phyloP scores from a whole-genome alignment of 1,140 invertebrate genomes.

The Ceratina australensis region DNA sequence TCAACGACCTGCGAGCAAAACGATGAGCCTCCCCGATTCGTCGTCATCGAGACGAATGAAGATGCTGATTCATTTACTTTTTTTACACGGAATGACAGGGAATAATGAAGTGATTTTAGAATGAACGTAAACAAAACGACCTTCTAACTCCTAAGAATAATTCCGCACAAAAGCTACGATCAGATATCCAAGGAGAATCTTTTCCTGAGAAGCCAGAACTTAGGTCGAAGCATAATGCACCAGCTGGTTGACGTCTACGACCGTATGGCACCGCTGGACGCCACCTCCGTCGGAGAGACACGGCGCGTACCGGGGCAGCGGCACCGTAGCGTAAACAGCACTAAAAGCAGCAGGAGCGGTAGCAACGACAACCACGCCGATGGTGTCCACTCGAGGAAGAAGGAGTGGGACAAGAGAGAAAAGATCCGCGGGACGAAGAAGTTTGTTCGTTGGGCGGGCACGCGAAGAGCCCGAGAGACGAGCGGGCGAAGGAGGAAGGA shows the following conservation, averaged over 20 bases:
- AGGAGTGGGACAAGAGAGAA: background rate
- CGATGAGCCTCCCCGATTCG: no score
- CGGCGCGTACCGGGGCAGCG: background rate
- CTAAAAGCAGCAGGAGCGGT: slow-evolving; percentile 14
- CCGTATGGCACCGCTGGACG: background rate
- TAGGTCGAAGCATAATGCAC: slow-evolving; percentile 21
- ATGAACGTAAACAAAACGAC: no score
- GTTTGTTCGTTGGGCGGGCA: slow-evolving; percentile 13
- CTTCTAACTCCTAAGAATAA: no score
- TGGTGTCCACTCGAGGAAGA: slow-evolving; percentile 2
- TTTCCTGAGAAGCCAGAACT: background rate
- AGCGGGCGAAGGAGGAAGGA: slow-evolving; percentile 25
- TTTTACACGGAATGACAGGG: background rate
- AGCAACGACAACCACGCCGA: background rate
- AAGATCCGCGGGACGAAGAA: background rate
- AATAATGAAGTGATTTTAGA: background rate
- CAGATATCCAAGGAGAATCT: background rate
- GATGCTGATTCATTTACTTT: no score
- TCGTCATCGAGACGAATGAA: no score
- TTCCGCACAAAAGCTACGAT: no score
- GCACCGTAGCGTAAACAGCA: slow-evolving; percentile 15
- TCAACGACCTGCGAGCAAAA: background rate
- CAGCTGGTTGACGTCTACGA: background rate
- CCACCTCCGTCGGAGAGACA: slow-evolving; percentile 14
- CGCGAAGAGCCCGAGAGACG: slow-evolving; percentile 42